phyloP scores from a whole-genome alignment of 2,888 invertebrate species.

The Watsonalla cultraria region DNA sequence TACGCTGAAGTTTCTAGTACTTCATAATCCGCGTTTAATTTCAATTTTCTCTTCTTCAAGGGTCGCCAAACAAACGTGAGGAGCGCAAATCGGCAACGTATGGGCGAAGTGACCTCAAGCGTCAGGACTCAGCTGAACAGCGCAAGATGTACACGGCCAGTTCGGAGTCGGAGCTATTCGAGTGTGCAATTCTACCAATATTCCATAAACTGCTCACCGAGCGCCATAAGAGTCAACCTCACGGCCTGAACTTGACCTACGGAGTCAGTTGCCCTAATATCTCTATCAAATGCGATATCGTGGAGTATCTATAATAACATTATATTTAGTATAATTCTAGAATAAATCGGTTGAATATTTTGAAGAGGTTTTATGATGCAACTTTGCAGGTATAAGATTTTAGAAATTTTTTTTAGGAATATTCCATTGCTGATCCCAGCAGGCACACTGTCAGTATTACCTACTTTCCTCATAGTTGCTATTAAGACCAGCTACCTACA shows the following conservation, averaged over 20 bases:
- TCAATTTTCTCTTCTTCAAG: constrained; percentile 24
- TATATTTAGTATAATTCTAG: not conserved
- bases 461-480: too few species aligned
- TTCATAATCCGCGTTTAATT: not conserved
- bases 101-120: constrained; percentile 62
- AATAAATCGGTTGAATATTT: not conserved
- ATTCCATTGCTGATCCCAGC: too few species aligned
- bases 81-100: constrained; percentile 75
- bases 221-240: constrained; percentile 84
- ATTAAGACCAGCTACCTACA: too few species aligned
- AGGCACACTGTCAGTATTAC: too few species aligned
- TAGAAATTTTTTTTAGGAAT: too few species aligned
- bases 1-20: too few species aligned
- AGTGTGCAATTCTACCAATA: constrained; percentile 92
- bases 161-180: constrained; percentile 90
- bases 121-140: constrained; percentile 58
- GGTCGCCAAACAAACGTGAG: constrained; percentile 59
- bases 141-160: constrained; percentile 86
- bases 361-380: not conserved
- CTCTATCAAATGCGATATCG: constrained; percentile 97
- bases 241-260: constrained; percentile 83
- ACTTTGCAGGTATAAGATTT: not conserved
- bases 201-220: constrained; percentile 94
- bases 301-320: constrained; percentile 90
- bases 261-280: constrained; percentile 96